phyloP scores from a whole-genome alignment of 2,888 invertebrate genomes.

The Drosophila rubida region DNA sequence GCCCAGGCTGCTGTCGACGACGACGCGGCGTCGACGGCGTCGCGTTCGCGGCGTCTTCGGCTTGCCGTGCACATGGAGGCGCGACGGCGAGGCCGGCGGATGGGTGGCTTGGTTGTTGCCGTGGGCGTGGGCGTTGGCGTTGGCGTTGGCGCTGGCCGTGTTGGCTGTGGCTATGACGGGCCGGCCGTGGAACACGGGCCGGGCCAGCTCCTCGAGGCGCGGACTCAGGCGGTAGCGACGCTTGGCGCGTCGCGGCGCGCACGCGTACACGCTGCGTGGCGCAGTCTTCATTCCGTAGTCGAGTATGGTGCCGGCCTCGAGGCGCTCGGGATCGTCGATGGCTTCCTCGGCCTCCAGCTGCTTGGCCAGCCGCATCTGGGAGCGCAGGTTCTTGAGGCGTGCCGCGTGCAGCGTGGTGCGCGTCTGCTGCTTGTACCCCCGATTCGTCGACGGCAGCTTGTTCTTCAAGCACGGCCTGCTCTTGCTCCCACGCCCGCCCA shows the following conservation, averaged over 20 bases:
- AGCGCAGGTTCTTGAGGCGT: slow-evolving; percentile 3
- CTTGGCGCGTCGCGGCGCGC: neutral
- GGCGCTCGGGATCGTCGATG: slow-evolving; percentile 49
- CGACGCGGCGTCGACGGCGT: neutral
- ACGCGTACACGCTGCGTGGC: neutral
- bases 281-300: neutral
- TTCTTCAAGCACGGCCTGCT: neutral
- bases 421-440: neutral
- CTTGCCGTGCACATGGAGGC: neutral
- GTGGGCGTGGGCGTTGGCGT: neutral
- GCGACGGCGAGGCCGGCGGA: too few relatives aligned
- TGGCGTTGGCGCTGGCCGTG: too few relatives aligned
- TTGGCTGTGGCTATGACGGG: too few relatives aligned
- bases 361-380: slow-evolving; percentile 28
- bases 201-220: slow-evolving; percentile 39
- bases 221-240: slow-evolving; percentile 34
- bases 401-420: neutral
- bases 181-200: slow-evolving; percentile 18
- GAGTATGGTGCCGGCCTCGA: slow-evolving; percentile 20
- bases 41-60: slow-evolving; percentile 2
- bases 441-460: neutral
- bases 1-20: slow-evolving; percentile 51
- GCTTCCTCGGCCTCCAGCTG: slow-evolving; percentile 48
- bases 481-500: neutral
- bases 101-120: too few relatives aligned